Conservation (phyloP, 2,888 invertebrate species). For the Morpho helenor region DNA sequence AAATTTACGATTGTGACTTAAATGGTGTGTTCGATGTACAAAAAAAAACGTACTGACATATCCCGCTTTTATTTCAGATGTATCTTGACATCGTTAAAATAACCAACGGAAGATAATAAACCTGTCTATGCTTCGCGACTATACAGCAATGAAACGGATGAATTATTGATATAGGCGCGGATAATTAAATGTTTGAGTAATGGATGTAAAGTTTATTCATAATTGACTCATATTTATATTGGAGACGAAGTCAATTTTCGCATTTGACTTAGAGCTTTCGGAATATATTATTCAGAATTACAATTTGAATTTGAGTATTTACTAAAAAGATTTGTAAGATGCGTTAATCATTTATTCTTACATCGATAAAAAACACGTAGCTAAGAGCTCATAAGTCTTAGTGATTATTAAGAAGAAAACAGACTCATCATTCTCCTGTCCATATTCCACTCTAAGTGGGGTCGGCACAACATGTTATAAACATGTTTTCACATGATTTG, state of each 20-base stretch:
- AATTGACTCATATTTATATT: slow-evolving; percentile 7
- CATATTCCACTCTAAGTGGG: no score
- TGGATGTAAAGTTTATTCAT: slow-evolving; percentile 22
- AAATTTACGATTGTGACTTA: slow-evolving; percentile 79
- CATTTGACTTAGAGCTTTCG: background rate
- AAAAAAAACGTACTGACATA: slow-evolving; percentile 66
- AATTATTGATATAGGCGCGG: slow-evolving; percentile 36
- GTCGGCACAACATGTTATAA: no score
- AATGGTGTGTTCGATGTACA: slow-evolving; percentile 71
- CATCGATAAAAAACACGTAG: no score
- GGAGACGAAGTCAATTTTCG: slow-evolving; percentile 1
- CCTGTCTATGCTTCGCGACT: slow-evolving; percentile 57
- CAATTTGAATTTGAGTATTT: background rate
- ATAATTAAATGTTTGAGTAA: slow-evolving; percentile 35
- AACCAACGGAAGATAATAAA: slow-evolving; percentile 67
- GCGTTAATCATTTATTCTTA: no score
- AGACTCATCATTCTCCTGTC: no score
- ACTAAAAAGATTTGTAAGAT: no score
- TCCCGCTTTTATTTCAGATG: slow-evolving; percentile 71
- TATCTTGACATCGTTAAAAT: slow-evolving; percentile 73
- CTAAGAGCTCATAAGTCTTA: no score
- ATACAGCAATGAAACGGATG: slow-evolving; percentile 61
- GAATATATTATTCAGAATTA: slow-evolving; percentile 4
- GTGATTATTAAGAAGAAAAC: no score
- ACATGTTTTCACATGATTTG: no score